phyloP scores from a whole-genome alignment of 2,797 vertebrate species.

The Syndactyla subalaris region DNA sequence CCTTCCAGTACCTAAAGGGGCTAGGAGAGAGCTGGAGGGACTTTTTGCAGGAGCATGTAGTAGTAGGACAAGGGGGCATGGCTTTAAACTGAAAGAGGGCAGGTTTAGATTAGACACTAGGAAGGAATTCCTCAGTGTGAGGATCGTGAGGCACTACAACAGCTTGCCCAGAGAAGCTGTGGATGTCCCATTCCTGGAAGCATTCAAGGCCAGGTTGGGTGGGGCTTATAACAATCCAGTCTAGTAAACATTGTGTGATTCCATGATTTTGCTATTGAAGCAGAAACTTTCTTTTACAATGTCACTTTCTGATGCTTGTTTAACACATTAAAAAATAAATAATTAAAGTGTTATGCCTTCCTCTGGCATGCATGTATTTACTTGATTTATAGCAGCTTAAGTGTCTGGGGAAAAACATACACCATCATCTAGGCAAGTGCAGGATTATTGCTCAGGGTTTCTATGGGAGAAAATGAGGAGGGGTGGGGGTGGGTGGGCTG shows the following conservation, averaged over 20 bases:
- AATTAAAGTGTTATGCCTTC: not conserved
- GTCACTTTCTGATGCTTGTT: not conserved
- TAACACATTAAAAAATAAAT: constrained; percentile 11
- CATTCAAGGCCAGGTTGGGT: not conserved
- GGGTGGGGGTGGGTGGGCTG: too few species aligned
- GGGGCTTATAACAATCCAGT: too few species aligned
- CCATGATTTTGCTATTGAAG: not conserved
- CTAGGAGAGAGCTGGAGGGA: not conserved
- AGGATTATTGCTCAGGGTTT: not conserved
- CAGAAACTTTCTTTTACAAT: not conserved
- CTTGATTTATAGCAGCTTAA: constrained; percentile 24
- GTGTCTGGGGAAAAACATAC: not conserved
- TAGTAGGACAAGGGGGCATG: fast-evolving
- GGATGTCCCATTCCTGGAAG: not conserved
- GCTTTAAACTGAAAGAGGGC: not conserved
- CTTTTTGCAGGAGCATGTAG: too few species aligned
- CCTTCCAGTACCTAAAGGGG: not conserved
- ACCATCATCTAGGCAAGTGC: not conserved
- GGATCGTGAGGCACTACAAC: not conserved
- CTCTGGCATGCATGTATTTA: not conserved
- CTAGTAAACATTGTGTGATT: not conserved
- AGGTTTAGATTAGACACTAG: not conserved
- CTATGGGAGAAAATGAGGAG: not conserved
- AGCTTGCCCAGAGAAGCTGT: not conserved
- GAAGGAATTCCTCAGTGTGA: not conserved